Base-by-base conservation (phyloP, 2,797 vertebrate species). In the Psittacula echo region DNA sequence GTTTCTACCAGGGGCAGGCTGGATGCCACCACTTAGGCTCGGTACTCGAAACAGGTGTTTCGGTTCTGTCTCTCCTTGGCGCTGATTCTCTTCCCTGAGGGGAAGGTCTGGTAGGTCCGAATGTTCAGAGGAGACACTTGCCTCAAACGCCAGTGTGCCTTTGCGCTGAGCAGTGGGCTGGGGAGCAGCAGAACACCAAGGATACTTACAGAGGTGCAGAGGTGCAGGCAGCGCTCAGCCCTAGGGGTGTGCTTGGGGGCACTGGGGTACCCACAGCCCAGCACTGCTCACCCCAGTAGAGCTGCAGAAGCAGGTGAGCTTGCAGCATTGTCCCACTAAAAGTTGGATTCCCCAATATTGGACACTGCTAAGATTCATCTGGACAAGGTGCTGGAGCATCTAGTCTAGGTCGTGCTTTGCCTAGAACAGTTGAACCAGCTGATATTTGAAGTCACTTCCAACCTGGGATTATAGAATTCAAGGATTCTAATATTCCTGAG, bases 81-180 rank as follows among this genome's bases (percentile, higher is more conserved):
- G 23, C 87, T 85, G 66, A 97, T 96, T 58, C 93, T 97, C 79
- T 97, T 97, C 11, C 97, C 97, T 0, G 94, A 96, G 3, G 97
- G 96, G 61, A 92, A 98, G 11, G 78, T 96, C 96, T 97, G 97
- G 74, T 86, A 91, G 39, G 85, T 94, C 76, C 16, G 62, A 51
- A 89, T 23, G 44, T 95, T 97, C 47, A 72, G 71, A 0, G 91
- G 96, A 32, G 96, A 94, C 21, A 65, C 68, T 56, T 68, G 75
- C 34, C 95, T 47, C 30, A 97, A 73, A 32, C 95, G 74, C 96
- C 97, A 97, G 53, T 29, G 76, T 24, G 65, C 39, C 88, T 92
- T 96, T 0, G 13, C 4, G 2, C 65, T 94, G 89, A 97, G 89
- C 11, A 85, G 94, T 27, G 96, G 97, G 73, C 97, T 98, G 78